Evolutionary conservation across 2,797 vertebrate genomes (phyloP), one percentile per base, ranked within the genome.

Genomic region (Cercopithecus petaurista): DNA sequence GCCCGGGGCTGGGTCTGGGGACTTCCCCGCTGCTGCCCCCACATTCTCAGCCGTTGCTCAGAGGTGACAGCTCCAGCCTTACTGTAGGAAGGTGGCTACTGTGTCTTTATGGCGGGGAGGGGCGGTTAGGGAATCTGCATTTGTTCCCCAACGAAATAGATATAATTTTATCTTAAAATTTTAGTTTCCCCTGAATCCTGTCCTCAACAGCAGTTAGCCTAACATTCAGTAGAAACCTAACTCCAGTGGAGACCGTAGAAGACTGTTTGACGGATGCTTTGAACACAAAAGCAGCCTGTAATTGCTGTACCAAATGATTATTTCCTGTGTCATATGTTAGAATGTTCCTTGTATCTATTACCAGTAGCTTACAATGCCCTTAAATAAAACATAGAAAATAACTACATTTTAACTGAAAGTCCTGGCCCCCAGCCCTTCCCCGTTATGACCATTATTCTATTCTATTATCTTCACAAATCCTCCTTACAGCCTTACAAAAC

Each of bases 361-460:
- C 61, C 36, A 50, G 84, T 24, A 41, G 50, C 83, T 93, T 76
- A 84, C 22, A n/a, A 50, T 64, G 91, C 77, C 70, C 80, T 13
- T 59, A 93, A 92, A 59, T 46, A 30, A 90, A 96, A 88, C 76
- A 30, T 85, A 82, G 36, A 86, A n/a, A 73, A 73, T 57, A 77
- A 64, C 39, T 36, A 10, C 55, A 43, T 83, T 70, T 48, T 86
- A 82, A 52, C 55, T 4, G 30, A 30, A 84, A 91, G 67, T 28
- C 9, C 28, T 24, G 61, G 11, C n/a, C 70, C 30, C 14, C 12
- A 0, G 36, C 19, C 24, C 72, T 24, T 52, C 43, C 46, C n/a
- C 5, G 0, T 48, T 17, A 15, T 28, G 86, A 43, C n/a, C n/a
- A 22, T 55, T 39, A 14, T 4, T 80, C 70, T 76, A 13, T 46